Percentiles rank a stretch among this genome's conserved stretches.
Evolutionary conservation across 23 tunicate species (phyloP).

Genomic region (Halocynthia aurantium): DNA sequence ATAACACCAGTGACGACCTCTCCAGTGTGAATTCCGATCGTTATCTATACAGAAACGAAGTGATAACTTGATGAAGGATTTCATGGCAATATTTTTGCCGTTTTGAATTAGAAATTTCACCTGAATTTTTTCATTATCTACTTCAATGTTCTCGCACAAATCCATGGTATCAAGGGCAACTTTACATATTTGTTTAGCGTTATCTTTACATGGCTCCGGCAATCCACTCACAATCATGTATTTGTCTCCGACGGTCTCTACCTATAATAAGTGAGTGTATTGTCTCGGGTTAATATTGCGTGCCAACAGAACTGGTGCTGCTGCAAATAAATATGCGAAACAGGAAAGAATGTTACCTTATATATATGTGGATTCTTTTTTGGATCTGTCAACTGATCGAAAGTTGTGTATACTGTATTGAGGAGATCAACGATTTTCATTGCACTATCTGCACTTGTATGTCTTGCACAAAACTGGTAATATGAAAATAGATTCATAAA

Average conservation of each 20-base stretch:
- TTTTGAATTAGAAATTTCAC: conserved; percentile 14
- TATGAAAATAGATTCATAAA: not conserved
- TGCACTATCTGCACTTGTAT: conserved; percentile 80
- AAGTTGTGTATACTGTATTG: conserved; percentile 74
- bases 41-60: conserved; percentile 29
- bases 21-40: conserved; percentile 89
- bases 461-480: conserved; percentile 65
- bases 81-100: not conserved
- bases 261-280: conserved; percentile 21
- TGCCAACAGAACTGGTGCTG: too few relatives aligned
- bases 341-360: conserved; percentile 35
- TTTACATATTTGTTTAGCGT: conserved; percentile 80
- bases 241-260: conserved; percentile 99
- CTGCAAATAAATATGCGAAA: too few relatives aligned
- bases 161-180: conserved; percentile 87
- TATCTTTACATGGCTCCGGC: conserved; percentile 78
- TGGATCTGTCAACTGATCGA: conserved; percentile 83
- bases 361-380: conserved; percentile 74
- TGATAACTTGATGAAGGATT: not conserved
- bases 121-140: conserved; percentile 67
- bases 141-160: conserved; percentile 29
- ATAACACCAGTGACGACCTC: conserved; percentile 95
- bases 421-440: conserved; percentile 79
- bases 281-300: too few relatives aligned
- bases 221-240: conserved; percentile 97